Base-by-base conservation (phyloP, 1,140 invertebrate genomes). In the Drosophila bocki region DNA sequence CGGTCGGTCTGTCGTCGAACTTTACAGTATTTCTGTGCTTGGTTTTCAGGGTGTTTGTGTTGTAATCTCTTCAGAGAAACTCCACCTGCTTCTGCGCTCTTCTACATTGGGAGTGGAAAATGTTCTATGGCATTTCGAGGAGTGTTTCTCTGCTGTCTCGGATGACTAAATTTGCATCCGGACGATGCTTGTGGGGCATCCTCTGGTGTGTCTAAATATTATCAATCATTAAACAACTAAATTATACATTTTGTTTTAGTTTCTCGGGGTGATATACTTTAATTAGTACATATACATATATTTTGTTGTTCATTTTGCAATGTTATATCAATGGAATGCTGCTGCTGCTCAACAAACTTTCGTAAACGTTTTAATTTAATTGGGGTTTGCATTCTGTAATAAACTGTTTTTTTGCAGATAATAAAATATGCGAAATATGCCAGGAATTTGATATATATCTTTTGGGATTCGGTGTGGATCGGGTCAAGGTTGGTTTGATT, bases 201-300 rank as follows among this genome's bases (percentile, higher is more conserved):
- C 65, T 67, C 62, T 26, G 51, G 19, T 37, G 35, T 32, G 35
- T 47, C 71, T 61, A 75, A 85, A 67, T 76, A 71, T 85, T 63
- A 75, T 81, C 42, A 77, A 71, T 88, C 65, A 65, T 88, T 83
- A 88, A 75, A 80, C 83, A 88, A 87, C 83, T 83, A 87, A 88
- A 88, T 80, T 77, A 86, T 87, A 82, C 61, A 71, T 78, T 68
- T 65, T 47, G 67, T 61, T 76, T 75, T 53, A 7, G 7, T 53
- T 47, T 70, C 12, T 13, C 12, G 57, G 62, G 62, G 85, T 84
- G 78, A 88, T 90, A 90, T 88, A 85, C 53, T 84, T 85, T 81
- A 90, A 81, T 84, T 81, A 86, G 74, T 88, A 80, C 80, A 87
- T 84, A 58, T 78, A 84, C 63, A 80, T 78, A 83, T 71, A 82